Base-by-base conservation (phyloP, 2,797 vertebrate species). In the Apogon hyalosoma region DNA sequence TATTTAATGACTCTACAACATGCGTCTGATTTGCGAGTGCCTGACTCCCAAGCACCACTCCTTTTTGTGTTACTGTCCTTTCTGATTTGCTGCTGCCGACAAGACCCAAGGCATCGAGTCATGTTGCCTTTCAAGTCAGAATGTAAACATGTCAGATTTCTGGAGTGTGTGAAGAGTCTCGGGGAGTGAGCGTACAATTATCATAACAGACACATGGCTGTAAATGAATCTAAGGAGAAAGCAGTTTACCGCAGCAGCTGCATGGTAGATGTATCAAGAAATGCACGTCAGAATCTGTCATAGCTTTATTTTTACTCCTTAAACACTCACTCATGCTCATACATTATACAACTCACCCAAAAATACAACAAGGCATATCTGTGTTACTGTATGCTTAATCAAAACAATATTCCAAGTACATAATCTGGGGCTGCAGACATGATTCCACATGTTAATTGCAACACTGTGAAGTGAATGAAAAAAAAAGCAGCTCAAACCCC, bases 81-180 rank as follows among this genome's bases (percentile, higher is more conserved):
- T 68, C 64, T 68, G 80, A 86, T 89, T 79, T 75, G 84, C 79
- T 31, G 77, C 59, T 11, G 69, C 80, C 33, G 80, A 66, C 28
- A 48, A 75, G 83, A 84, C 75, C 74, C 59, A 0, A 69, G 71
- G 63, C 75, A 16, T 60, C 11, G 18, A 71, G 76, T 71, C 33
- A n/a, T 48, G 77, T 80, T 70, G 84, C 74, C 75, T 90, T 91
- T 90, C 75, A 86, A 83, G 83, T 67, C 48, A 14, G 40, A 80
- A 82, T 83, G 86, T 80, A 90, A 91, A 92, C 85, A 90, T 72
- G 82, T 82, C 80, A 75, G 80, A 72, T 83, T 86, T 73, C 42
- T 39, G 45, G 61, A 59, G 76, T 59, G 61, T 65, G 66, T 55
- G 64, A 67, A 61, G 69, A 68, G 58, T 47, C 63, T 75, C 28